Base-by-base conservation (phyloP, 2,113 vertebrate genomes). In the Euleptes europaea region DNA sequence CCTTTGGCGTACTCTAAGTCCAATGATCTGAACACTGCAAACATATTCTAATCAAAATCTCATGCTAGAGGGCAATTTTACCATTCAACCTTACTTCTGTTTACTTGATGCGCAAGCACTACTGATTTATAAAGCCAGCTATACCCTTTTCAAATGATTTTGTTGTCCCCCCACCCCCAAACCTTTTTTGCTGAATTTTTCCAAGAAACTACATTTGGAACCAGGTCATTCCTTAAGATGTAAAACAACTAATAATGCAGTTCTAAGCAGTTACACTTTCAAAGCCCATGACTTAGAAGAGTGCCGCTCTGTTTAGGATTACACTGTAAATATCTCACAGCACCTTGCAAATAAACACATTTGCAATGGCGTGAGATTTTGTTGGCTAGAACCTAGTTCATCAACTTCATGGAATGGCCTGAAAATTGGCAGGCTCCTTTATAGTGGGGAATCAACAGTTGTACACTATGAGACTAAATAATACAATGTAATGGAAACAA, bases 41-140 rank as follows among this genome's bases (percentile, higher is more conserved):
- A 84, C 49, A 76, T 78, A 7, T 49, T 82, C 54, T 93, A 81
- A 90, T 91, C 17, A 65, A 93, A 94, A 88, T 88, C 71, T 65
- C 5, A 23, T 86, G 60, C 84, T 87, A 79, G 47, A 92, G 33
- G 8, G 2, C 76, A 65, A 9, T 40, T 81, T 78, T 54, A 2
- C 47, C 35, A 49, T 26, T 78, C 28, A 47, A 9, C 76, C 73
- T 60, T 40, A n/a, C 40, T 40, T 31, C 9, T 76, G 44, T 84
- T 84, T 77, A 40, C 49, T 51, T 26, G 8, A 44, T 54, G 74
- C 10, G 28, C 65, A 14, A 44, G 38, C 28, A 60, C 15, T 28
- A 44, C 4, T 49, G 42, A 51, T 49, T 66, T 67, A 33, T 51
- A 69, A 49, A 17, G 42, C n/a, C 78, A 80, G 1, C 49, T 69